Evolutionary conservation across 2,113 vertebrate species (phyloP), one percentile per base, ranked within the genome.

Genomic region (Myrmophylax atrothorax): DNA sequence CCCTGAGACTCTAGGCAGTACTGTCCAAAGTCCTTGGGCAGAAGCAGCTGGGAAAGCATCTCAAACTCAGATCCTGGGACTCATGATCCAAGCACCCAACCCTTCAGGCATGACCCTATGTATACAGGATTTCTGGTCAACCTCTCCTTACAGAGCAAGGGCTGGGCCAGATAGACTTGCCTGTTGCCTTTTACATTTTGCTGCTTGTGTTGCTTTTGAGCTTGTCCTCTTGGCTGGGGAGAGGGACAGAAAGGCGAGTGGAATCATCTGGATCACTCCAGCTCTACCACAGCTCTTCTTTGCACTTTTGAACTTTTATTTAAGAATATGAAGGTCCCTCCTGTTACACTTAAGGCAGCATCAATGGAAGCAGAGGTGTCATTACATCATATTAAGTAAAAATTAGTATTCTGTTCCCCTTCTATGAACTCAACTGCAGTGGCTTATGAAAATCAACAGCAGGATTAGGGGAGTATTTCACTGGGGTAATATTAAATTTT

Each of bases 301-400:
- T 56, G 72, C 42, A 50, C 26, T 82, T 58, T 20, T 14, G 35
- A 93, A 42, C 56, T 89, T 79, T 38, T 58, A 47, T 88, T 70
- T 87, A 91, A 95, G 86, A 77, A 74, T 40, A 82, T 49, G 66
- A 94, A 95, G 60, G 44, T 52, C 86, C 49, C 59, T 93, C 46
- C 33, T 64, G 17, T 53, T 74, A 74, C 3, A 3, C 69, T 88
- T 59, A 47, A 62, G 87, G 79, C 46, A 74, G 60, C 55, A 68
- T 35, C 12, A 10, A 84, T 68, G 60, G 62, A 90, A 90, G 50
- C 72, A 90, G 93, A 79, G n/a, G 40, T 78, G 84, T 60, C 40
- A 16, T 50, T 60, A 60, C 17, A 38, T 60, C 53, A 40, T 22
- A 62, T 31, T 37, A 73, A 62, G 55, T 68, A 69, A 89, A 84